Evolutionary conservation across 2,113 vertebrate species (phyloP), one percentile per base, ranked within the genome.

Genomic region (Grus americana): DNA sequence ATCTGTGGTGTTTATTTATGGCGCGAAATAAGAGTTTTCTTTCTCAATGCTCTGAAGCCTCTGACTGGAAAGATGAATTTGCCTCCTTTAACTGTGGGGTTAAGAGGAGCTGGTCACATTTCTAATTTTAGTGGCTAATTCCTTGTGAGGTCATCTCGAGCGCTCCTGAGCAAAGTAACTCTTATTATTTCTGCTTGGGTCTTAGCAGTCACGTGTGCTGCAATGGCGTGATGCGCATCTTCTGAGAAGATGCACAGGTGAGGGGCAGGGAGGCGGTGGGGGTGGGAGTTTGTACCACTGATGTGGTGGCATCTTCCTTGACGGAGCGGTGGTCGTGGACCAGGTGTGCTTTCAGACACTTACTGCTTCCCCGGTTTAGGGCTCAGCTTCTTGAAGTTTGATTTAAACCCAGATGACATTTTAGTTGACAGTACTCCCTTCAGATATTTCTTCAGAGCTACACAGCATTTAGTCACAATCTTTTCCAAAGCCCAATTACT

Each of bases 101-200:
- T 94, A 47, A 78, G 62, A 85, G 79, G 55, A 83, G 54, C 84
- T 26, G 12, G 74, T 58, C 44, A 24, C 86, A 55, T 94, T 95
- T 96, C 93, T 52, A 97, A 91, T 96, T 97, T 88, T 73, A 91
- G 78, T 78, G 75, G 70, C 86, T 85, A 66, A 93, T 96, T 95
- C 79, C 95, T 94, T 91, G 50, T 1, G 9, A 91, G 81, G 79
- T 95, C 90, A 79, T 78, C 65, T 90, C 0, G 3, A 89, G 90
- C 84, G 71, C 65, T 89, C 44, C 83, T 79, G 68, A 94, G 74
- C 38, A 95, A 75, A 92, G 54, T 36, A 88, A 63, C 50, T 63
- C 50, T 70, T 4, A 1, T 91, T 54, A 49, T 93, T 96, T 96
- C 58, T 92, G 30, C 49, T 58, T 81, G 78, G 21, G 11, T 88